Evolutionary conservation across 2,113 vertebrate genomes (phyloP).

Genomic region (Conger conger): DNA sequence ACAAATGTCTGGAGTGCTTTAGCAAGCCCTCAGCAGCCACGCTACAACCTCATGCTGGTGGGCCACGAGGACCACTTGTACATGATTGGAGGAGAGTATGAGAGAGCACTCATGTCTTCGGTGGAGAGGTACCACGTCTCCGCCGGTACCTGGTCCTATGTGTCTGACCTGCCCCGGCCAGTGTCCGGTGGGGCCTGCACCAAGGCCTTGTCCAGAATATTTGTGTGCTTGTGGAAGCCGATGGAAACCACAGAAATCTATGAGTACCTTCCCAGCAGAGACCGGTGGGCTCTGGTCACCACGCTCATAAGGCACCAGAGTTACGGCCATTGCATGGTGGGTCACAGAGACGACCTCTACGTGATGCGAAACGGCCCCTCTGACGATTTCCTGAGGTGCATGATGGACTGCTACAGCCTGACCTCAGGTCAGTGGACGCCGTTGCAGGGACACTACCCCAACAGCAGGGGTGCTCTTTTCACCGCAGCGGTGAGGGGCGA

Average conservation of each 20-base stretch:
- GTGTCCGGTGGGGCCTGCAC: constrained; percentile 73
- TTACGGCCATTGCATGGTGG: constrained; percentile 87
- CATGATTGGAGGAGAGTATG: constrained; percentile 80
- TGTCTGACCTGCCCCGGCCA: constrained; percentile 75
- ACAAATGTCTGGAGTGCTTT: constrained; percentile 71
- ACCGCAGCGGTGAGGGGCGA: constrained; percentile 76
- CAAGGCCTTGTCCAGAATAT: constrained; percentile 78
- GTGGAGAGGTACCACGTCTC: constrained; percentile 77
- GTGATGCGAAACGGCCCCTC: constrained; percentile 86
- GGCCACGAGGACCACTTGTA: constrained; percentile 75
- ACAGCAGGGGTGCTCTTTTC: constrained; percentile 88
- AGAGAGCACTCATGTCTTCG: constrained; percentile 71
- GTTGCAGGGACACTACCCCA: constrained; percentile 82
- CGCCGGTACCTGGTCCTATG: constrained; percentile 69
- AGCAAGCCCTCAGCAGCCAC: constrained; percentile 75
- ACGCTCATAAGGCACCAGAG: constrained; percentile 79
- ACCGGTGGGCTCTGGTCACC: constrained; percentile 69
- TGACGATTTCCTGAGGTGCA: constrained; percentile 83
- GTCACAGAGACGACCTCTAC: constrained; percentile 83
- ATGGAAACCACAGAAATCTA: constrained; percentile 82
- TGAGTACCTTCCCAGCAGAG: constrained; percentile 63
- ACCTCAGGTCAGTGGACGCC: constrained; percentile 79
- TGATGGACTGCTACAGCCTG: constrained; percentile 84
- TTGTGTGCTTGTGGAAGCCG: constrained; percentile 85
- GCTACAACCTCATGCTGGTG: constrained; percentile 76